These are phyloP conservation scores for Megamerina dolium DNA, from an alignment of 2,888 invertebrate species.

Conservation along the genomic window DNA sequence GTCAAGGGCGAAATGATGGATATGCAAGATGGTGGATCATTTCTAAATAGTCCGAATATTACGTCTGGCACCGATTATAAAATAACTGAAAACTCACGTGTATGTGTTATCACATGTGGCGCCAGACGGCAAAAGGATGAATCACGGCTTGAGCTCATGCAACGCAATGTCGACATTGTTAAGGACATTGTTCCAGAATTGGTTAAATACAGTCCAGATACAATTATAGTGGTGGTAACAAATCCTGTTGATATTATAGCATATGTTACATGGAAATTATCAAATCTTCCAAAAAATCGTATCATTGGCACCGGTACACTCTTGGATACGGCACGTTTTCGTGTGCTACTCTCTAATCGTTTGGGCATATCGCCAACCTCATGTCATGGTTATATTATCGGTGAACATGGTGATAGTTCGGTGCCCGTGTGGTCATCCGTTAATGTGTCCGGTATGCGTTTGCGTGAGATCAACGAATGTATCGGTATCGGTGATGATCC, in stretches of 20 bases:
- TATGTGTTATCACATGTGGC: conserved; percentile 88
- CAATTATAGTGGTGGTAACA: conserved; percentile 79
- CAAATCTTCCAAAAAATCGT: conserved; percentile 78
- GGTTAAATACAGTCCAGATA: conserved; percentile 70
- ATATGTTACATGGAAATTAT: conserved; percentile 91
- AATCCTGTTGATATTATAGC: conserved; percentile 92
- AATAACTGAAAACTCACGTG: conserved; percentile 69
- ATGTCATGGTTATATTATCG: conserved; percentile 89
- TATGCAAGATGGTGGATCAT: conserved; percentile 81
- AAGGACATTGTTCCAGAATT: conserved; percentile 74
- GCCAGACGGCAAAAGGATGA: conserved; percentile 87
- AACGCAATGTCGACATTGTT: conserved; percentile 84
- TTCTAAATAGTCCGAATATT: conserved; percentile 73
- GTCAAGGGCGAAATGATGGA: conserved; percentile 87
- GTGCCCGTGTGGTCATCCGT: conserved; percentile 93
- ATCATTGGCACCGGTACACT: conserved; percentile 92
- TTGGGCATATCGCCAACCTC: conserved; percentile 76
- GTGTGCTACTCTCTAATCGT: conserved; percentile 78
- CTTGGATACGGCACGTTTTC: conserved; percentile 85
- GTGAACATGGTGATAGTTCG: conserved; percentile 88
- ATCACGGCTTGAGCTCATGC: conserved; percentile 75
- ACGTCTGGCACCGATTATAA: conserved; percentile 73
- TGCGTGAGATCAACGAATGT: conserved; percentile 69
- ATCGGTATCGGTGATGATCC: conserved; percentile 67
- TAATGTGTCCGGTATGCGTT: conserved; percentile 81